Base-by-base conservation (phyloP, 2,113 vertebrate genomes). In the Megaceryle maxima region DNA sequence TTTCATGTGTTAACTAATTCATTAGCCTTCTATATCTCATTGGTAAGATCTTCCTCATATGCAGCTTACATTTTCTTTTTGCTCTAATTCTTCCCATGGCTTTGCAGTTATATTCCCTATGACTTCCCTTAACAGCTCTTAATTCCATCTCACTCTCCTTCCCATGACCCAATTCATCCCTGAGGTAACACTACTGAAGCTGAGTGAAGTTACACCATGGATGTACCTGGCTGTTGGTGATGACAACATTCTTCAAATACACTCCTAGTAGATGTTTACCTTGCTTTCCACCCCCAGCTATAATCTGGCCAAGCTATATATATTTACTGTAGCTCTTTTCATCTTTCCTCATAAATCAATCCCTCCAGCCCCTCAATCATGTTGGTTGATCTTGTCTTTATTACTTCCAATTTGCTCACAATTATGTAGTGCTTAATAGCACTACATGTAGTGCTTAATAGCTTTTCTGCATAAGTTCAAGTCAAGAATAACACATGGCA, bases 311-410 rank as follows among this genome's bases (percentile, higher is more conserved):
- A 96, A 95, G 55, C 50, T 91, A 79, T 96, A 91, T 37, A 75
- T 90, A 97, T 94, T 98, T 97, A 96, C 59, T 85, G 25, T 62
- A 5, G 3, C 31, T 96, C 81, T 94, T 95, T 97, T 97, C 76
- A 97, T 97, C 92, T 97, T 90, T 92, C 41, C 43, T 95, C 92
- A 80, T 96, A 97, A 97, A 97, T 97, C 97, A 98, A 70, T 97
- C 91, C 76, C 79, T 97, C 86, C 53, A 97, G 82, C 86, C 94
- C 93, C 94, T 97, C 96, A 96, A 84, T 97, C 96, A 96, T 95
- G 87, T 93, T 96, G 50, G 50, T 90, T 96, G 86, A 95, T 96
- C 90, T 97, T 98, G 90, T 95, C 96, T 98, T 97, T 98, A 97
- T 97, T 96, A 73, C 88, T 88, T 95, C 83, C 88, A 96, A 96